Evolutionary conservation across 2,113 vertebrate genomes (phyloP).

Genomic region (Petromus typicus): DNA sequence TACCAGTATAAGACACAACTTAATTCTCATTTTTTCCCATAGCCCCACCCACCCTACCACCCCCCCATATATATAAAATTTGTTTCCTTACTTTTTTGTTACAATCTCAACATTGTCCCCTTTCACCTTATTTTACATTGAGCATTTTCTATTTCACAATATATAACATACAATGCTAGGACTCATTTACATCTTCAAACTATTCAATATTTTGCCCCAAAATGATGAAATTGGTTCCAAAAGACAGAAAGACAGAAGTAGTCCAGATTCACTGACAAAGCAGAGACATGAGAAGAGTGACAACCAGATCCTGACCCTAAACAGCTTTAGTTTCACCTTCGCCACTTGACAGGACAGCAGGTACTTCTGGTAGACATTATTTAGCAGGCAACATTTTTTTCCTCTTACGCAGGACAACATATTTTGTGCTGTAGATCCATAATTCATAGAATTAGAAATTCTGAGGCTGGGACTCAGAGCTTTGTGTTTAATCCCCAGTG

Average conservation of each 20-base stretch:
- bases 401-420: not conserved
- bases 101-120: too few species aligned
- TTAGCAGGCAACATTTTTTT: not conserved
- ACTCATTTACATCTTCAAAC: too few species aligned
- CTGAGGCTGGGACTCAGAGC: not conserved
- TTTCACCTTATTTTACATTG: too few species aligned
- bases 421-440: too few species aligned
- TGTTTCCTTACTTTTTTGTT: too few species aligned
- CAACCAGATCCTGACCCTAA: slow-evolving; percentile 28
- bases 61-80: too few species aligned
- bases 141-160: too few species aligned
- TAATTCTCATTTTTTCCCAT: too few species aligned
- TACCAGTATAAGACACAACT: too few species aligned
- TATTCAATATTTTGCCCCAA: slow-evolving; percentile 44
- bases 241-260: not conserved
- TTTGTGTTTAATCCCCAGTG: not conserved
- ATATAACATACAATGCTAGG: too few species aligned
- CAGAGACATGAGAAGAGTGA: not conserved
- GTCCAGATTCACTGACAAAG: not conserved
- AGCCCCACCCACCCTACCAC: too few species aligned
- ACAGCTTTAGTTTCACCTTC: not conserved
- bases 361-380: not conserved
- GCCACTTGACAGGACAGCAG: not conserved
- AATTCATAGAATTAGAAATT: not conserved
- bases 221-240: not conserved